Evolutionary conservation across 2,113 vertebrate species (phyloP), one percentile per base, ranked within the genome.

Genomic region (Colius striatus): DNA sequence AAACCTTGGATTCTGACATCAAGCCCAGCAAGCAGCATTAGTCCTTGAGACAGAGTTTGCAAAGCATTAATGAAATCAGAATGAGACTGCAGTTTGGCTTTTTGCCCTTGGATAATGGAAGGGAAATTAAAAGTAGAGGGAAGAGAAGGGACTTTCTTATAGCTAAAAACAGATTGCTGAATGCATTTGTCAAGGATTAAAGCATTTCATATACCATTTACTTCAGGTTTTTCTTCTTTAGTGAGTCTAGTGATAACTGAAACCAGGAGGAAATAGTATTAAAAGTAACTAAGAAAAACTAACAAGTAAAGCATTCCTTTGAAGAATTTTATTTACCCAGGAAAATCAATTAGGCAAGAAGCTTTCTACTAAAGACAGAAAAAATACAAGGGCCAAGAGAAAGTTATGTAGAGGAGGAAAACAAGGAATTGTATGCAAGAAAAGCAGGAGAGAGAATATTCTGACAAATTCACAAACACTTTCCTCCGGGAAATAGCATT

Each of bases 21-120:
- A 53, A 88, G 82, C 87, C 89, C 89, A 83, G 89, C 84, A 85
- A 97, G 92, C 70, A 95, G 41, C 22, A 1, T 77, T 80, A 93
- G 97, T 92, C 84, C 95, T 92, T 92, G 83, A 92, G 93, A 73
- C 57, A 80, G 76, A 80, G 89, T 94, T 93, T 93, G 85, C 94
- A 97, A 97, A 96, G 89, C 67, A 54, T 90, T 96, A 97, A 92
- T 62, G 94, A 96, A 96, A 91, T 95, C 92, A 95, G 82, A 94
- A 94, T 96, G 93, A 95, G 87, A 94, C 96, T 92, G 96, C 96
- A 97, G 87, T 53, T 97, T 96, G 96, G 96, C 96, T 86, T 90
- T 61, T 38, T 92, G 94, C 90, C 94, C 84, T 70, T 58, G 55
- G 76, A 68, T 94, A 96, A 78, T 88, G 68, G 95, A 90, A 96